Evolutionary conservation across 2,113 vertebrate species (phyloP), one percentile per base, ranked within the genome.

Genomic region (Periophthalmodon schlosseri): DNA sequence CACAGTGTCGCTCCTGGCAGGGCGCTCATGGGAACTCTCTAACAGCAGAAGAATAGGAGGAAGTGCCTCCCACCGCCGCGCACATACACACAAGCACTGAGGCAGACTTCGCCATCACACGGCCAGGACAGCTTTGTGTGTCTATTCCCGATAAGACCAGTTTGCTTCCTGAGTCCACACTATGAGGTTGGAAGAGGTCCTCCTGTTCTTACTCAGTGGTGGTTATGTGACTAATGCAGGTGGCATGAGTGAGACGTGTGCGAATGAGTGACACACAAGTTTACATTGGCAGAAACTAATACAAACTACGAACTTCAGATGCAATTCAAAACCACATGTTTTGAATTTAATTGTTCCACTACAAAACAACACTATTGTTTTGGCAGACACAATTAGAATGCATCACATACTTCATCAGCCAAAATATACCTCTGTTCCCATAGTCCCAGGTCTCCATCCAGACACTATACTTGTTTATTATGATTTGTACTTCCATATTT

Each of bases 41-140:
- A 93, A 88, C 74, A 65, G 92, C 81, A 96, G 92, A 97, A 98
- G 96, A 98, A 98, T 98, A 90, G 95, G 94, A 97, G 97, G 96
- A 98, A 98, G 94, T 96, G 94, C 94, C 96, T 91, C 96, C 95
- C 95, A 93, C 94, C 95, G 15, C 75, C 80, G 18, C 44, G 68
- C 54, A 70, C 18, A 74, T 58, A 63, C 94, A 95, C 90, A 94
- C 94, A 95, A 73, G 77, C 79, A 81, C 86, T 84, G 72, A 80
- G 61, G 73, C 88, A 90, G 85, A 88, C 87, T 87, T 87, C 85
- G 50, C 78, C 78, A 84, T 47, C 79, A 77, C 85, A 76, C 75
- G 79, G 87, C 91, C 94, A 92, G 91, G 93, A 73, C 91, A 93
- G 92, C 23, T 89, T 94, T 92, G 95, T 90, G 86, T 96, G 95